Evolutionary conservation across 2,888 invertebrate genomes (phyloP).

Genomic region (Drosophila longiperda): DNA sequence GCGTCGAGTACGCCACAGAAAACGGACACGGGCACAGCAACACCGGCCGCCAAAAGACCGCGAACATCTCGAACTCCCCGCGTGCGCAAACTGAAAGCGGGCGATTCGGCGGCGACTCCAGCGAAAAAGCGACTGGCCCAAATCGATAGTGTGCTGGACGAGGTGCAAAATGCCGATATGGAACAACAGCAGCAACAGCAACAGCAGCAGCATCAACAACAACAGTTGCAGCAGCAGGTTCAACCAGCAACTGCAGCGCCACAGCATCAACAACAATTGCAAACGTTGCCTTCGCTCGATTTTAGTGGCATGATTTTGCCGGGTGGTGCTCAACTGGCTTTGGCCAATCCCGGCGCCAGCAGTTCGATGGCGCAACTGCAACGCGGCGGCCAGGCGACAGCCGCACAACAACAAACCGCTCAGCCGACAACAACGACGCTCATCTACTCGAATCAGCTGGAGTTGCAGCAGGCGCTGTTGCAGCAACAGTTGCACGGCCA

Average conservation of each 20-base stretch:
- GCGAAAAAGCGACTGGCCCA: slow-evolving; percentile 80
- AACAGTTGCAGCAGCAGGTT: slow-evolving; percentile 40
- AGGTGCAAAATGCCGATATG: slow-evolving; percentile 78
- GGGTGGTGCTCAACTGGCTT: slow-evolving; percentile 82
- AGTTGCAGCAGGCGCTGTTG: slow-evolving; percentile 82
- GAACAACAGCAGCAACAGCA: slow-evolving; percentile 53
- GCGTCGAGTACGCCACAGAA: slow-evolving; percentile 61
- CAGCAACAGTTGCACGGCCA: slow-evolving; percentile 84
- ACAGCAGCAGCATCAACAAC: slow-evolving; percentile 49
- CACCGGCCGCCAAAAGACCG: slow-evolving; percentile 67
- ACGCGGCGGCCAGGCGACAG: slow-evolving; percentile 60
- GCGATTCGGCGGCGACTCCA: slow-evolving; percentile 56
- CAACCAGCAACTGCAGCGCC: slow-evolving; percentile 59
- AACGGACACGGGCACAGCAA: slow-evolving; percentile 29
- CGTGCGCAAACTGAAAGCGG: slow-evolving; percentile 66
- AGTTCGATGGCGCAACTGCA: slow-evolving; percentile 72
- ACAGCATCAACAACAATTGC: slow-evolving; percentile 61
- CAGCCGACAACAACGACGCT: slow-evolving; percentile 74
- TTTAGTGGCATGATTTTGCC: slow-evolving; percentile 84
- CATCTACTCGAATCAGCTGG: slow-evolving; percentile 84
- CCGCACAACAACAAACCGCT: slow-evolving; percentile 41
- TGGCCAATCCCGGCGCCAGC: slow-evolving; percentile 82
- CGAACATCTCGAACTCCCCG: slow-evolving; percentile 76
- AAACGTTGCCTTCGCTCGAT: slow-evolving; percentile 82
- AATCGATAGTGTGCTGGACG: slow-evolving; percentile 82